phyloP scores from a whole-genome alignment of 2,113 vertebrate genomes.

The Galemys pyrenaicus region DNA sequence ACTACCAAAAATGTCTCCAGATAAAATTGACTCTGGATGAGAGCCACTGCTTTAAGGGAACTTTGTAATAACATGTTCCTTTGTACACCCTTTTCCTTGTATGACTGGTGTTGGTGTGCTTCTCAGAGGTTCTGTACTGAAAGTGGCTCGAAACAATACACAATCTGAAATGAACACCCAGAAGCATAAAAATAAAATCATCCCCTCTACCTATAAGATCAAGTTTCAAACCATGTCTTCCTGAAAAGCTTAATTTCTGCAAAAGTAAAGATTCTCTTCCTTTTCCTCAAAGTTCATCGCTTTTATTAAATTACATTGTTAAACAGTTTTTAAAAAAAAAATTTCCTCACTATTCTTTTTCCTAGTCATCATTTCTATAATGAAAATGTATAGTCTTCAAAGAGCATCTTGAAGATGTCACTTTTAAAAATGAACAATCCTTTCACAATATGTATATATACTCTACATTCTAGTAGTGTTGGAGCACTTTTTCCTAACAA shows the following conservation, averaged over 20 bases:
- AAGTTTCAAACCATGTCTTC: background rate
- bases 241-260: background rate
- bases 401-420: background rate
- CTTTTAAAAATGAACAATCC: background rate
- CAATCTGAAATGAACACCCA: background rate
- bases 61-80: background rate
- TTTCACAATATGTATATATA: background rate
- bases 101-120: background rate
- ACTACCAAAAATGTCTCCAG: background rate
- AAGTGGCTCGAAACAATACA: background rate
- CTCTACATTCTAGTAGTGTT: background rate
- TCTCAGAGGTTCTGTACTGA: background rate
- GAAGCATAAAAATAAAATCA: background rate
- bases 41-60: background rate
- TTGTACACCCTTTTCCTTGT: background rate
- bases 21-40: background rate
- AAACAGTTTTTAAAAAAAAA: background rate
- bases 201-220: background rate
- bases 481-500: background rate
- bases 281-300: background rate
- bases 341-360: background rate
- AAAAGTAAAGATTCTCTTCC: background rate
- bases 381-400: constrained; percentile 8
- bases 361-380: background rate
- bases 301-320: background rate